Percentiles rank a stretch among this genome's conserved stretches.
Conservation (phyloP, 2,888 invertebrate genomes). For the Nycteola revayana region DNA sequence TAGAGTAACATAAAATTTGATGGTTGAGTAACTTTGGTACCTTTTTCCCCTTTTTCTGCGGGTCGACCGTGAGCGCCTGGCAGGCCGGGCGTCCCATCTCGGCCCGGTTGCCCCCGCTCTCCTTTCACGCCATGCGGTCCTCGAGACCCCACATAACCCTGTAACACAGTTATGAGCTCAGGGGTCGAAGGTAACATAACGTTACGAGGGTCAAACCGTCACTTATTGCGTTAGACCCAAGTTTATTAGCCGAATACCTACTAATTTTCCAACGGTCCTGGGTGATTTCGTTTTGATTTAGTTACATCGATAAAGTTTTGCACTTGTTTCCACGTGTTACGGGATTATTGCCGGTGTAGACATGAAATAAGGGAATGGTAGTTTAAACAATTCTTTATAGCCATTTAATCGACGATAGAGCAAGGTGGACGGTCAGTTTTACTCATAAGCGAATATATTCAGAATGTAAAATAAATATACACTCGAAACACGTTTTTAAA, state of each 20-base stretch:
- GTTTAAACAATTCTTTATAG: no score
- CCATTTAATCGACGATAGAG: no score
- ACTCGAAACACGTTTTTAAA: no score
- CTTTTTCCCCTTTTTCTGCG: slow-evolving; percentile 89
- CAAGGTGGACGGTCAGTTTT: no score
- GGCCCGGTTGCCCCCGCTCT: slow-evolving; percentile 84
- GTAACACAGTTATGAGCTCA: slow-evolving; percentile 64
- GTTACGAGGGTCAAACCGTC: slow-evolving; percentile 68
- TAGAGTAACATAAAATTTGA: slow-evolving; percentile 79
- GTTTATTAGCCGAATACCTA: slow-evolving; percentile 63
- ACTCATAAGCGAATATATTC: no score
- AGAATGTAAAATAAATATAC: no score
- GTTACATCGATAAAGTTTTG: slow-evolving; percentile 34
- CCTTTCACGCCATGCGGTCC: slow-evolving; percentile 86
- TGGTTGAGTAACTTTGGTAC: slow-evolving; percentile 78
- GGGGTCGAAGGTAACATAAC: slow-evolving; percentile 65
- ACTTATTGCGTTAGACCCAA: slow-evolving; percentile 66
- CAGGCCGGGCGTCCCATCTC: slow-evolving; percentile 85
- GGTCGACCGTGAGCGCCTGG: slow-evolving; percentile 81
- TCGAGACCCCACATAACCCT: slow-evolving; percentile 75
- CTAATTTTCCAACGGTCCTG: slow-evolving; percentile 52
- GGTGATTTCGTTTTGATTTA: slow-evolving; percentile 53
- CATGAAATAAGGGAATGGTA: no score
- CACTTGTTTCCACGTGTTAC: slow-evolving; percentile 13
- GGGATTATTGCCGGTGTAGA: no score